A percentile compares a stretch with the other conserved stretches of the same genome.
phyloP scores from a whole-genome alignment of 2,113 vertebrate genomes.

The Empidonax traillii region DNA sequence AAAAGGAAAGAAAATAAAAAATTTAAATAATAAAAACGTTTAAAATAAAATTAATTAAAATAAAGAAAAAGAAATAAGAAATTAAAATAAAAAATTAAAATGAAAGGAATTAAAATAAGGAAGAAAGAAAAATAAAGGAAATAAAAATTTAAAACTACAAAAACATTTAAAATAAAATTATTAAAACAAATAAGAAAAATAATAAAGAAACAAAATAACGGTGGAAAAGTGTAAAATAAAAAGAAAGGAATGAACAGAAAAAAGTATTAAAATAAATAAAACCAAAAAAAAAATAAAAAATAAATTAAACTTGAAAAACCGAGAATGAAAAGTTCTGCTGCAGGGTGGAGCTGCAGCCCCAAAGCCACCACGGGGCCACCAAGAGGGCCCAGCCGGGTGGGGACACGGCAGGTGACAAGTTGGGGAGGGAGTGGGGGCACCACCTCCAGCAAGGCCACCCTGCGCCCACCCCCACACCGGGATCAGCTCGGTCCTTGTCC shows the following conservation, averaged over 20 bases:
- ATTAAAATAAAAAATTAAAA: too few relatives aligned
- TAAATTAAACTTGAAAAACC: not conserved
- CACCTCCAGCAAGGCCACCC: not conserved
- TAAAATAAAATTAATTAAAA: too few relatives aligned
- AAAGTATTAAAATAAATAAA: not conserved
- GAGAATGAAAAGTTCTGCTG: not conserved
- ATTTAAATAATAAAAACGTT: too few relatives aligned
- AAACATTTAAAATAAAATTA: too few relatives aligned
- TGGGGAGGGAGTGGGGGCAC: not conserved
- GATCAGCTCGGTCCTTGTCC: not conserved
- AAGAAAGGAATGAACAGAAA: not conserved
- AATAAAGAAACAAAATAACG: not conserved
- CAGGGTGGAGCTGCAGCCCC: fast-evolving
- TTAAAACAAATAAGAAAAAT: not conserved
- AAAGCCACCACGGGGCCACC: fast-evolving
- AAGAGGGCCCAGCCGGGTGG: too few relatives aligned
- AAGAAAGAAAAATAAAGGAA: too few relatives aligned
- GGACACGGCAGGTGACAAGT: not conserved
- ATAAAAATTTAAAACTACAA: too few relatives aligned
- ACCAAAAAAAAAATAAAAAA: not conserved
- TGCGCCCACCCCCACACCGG: not conserved
- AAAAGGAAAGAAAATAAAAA: too few relatives aligned
- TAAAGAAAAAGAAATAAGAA: too few relatives aligned
- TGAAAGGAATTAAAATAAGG: too few relatives aligned
- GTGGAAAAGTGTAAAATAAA: not conserved